phyloP scores from a whole-genome alignment of 1,140 invertebrate genomes.

The Drosophila lowei region DNA sequence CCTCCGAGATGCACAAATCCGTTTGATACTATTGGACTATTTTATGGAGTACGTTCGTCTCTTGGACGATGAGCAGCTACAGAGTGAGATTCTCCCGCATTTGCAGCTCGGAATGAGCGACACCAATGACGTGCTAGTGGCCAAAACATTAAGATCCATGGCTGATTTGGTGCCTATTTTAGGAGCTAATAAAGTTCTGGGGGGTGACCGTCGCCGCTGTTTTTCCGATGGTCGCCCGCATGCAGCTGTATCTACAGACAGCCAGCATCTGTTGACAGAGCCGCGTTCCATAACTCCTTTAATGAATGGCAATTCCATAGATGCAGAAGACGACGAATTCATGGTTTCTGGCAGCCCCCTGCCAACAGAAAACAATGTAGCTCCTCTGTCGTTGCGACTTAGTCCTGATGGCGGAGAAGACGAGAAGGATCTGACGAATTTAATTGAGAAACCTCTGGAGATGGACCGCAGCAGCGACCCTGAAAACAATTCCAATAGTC shows the following conservation, averaged over 20 bases:
- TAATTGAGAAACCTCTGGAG: constrained; percentile 51
- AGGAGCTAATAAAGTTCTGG: constrained; percentile 90
- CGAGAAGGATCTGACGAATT: constrained; percentile 84
- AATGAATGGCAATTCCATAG: constrained; percentile 58
- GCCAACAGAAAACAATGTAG: constrained; percentile 50
- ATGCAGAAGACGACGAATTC: constrained; percentile 58
- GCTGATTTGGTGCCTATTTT: constrained; percentile 92
- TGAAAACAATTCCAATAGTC: constrained; percentile 4
- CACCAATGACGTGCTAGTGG: constrained; percentile 90
- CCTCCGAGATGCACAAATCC: constrained; percentile 89
- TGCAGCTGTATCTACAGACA: constrained; percentile 57
- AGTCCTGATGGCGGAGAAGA: constrained; percentile 92
- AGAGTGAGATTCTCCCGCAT: constrained; percentile 88
- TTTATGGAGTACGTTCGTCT: constrained; percentile 88
- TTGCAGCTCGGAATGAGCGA: constrained; percentile 93
- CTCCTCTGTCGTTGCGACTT: constrained; percentile 87
- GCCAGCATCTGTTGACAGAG: constrained; percentile 54
- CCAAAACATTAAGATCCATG: constrained; percentile 89
- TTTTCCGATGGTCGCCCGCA: constrained; percentile 92
- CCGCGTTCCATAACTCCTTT: constrained; percentile 80
- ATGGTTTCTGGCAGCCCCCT: constrained; percentile 77
- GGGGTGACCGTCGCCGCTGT: constrained; percentile 89
- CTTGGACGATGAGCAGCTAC: constrained; percentile 88
- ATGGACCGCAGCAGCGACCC: constrained; percentile 6
- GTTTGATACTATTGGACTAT: constrained; percentile 88